Evolutionary conservation across 2,888 invertebrate species (phyloP).

Genomic region (Apoda limacodes): DNA sequence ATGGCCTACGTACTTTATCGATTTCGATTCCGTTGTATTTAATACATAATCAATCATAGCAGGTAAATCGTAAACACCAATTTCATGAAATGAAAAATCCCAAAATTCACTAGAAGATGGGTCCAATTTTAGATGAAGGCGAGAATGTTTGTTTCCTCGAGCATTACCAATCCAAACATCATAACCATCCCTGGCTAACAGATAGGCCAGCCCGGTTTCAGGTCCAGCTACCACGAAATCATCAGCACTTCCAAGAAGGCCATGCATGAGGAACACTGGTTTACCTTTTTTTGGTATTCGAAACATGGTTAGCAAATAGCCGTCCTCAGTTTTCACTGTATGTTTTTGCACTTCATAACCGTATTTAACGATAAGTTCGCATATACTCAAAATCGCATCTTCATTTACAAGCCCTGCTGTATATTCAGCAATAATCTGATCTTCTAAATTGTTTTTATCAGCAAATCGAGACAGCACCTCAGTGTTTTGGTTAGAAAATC

Average conservation of each 20-base stretch:
- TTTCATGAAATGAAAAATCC: constrained; percentile 85
- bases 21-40: constrained; percentile 49
- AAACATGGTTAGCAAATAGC: constrained; percentile 34
- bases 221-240: constrained; percentile 43
- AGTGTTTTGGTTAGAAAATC: too few relatives aligned
- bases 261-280: constrained; percentile 45
- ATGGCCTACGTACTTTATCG: constrained; percentile 77
- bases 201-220: constrained; percentile 39
- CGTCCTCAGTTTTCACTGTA: constrained; percentile 35
- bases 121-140: constrained; percentile 53
- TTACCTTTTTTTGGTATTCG: constrained; percentile 38
- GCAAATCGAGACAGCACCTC: too few relatives aligned
- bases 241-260: constrained; percentile 41
- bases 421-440: too few relatives aligned
- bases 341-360: constrained; percentile 34
- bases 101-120: constrained; percentile 64
- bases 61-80: constrained; percentile 81
- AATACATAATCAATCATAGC: constrained; percentile 81
- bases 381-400: constrained; percentile 30
- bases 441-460: too few relatives aligned
- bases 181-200: constrained; percentile 71
- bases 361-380: constrained; percentile 33
- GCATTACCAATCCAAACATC: constrained; percentile 86
- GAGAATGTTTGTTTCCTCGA: constrained; percentile 78
- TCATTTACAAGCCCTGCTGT: constrained; percentile 33